These are phyloP conservation scores for Potorous gilbertii DNA, from an alignment of 2,797 vertebrate species.

Conservation along the genomic window DNA sequence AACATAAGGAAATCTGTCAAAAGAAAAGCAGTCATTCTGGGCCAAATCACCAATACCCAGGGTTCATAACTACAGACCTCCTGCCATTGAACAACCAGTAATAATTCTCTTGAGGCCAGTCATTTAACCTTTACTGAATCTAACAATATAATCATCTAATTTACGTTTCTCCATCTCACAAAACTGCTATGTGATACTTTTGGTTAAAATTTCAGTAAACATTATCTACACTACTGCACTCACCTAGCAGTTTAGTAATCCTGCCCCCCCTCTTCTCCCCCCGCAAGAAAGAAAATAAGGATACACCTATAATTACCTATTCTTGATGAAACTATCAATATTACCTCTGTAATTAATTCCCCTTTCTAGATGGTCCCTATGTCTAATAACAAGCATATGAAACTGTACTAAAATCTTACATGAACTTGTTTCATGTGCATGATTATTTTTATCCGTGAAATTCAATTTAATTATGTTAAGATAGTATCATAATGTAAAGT, in stretches of 20 bases:
- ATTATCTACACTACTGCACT: background rate
- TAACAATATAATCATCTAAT: background rate
- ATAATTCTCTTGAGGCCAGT: background rate
- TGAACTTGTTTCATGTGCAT: no score
- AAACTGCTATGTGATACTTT: background rate
- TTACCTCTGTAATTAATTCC: background rate
- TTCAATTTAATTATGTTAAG: no score
- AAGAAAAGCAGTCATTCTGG: background rate
- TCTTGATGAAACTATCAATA: background rate
- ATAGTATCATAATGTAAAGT: no score
- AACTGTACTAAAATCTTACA: no score
- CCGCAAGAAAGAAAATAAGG: background rate
- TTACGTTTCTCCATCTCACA: no score
- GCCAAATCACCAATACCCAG: background rate
- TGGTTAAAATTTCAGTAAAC: background rate
- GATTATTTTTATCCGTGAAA: no score
- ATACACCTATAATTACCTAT: background rate
- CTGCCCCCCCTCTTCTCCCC: background rate
- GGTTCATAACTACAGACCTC: background rate
- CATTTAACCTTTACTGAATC: background rate
- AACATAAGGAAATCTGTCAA: background rate
- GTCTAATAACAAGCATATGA: background rate
- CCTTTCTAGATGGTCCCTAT: background rate
- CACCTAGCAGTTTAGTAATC: background rate
- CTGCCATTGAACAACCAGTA: background rate